Evolutionary conservation across 1,140 invertebrate species (phyloP), one percentile per base, ranked within the genome.

Genomic region (Octopus bimaculoides): DNA sequence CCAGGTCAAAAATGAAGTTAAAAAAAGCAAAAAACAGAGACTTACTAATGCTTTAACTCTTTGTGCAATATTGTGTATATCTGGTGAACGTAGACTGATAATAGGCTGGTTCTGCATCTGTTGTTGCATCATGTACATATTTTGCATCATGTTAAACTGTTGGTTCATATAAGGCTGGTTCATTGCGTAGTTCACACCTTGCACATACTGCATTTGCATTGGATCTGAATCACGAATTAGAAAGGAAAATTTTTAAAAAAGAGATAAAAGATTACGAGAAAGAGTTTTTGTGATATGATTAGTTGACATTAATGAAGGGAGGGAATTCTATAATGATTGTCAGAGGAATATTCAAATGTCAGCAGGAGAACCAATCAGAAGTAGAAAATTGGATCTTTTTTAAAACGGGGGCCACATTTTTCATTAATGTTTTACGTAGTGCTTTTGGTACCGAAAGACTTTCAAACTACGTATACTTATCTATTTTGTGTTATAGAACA

Each of bases 51-150:
- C 74, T 52, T 52, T 75, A 12, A 75, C 74, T 41, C 52, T 52
- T 17, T 75, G 74, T 41, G 52, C 74, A 41, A 75, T 75, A 75
- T 52, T 52, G 52, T 61, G 77, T 14, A 66, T n/a, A 54, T 78
- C 77, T 56, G 77, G 61, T n/a, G 20, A n/a, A 54, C 54, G 41
- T n/a, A 78, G 77, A 66, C 14, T 66, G 17, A 78, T 66, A 9
- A 52, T 20, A 10, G 12, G 54, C n/a, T 56, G n/a, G n/a, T 41
- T 56, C 77, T 61, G 54, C 26, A 61, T 17, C 41, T 61, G 77
- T 78, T 56, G 77, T 26, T 61, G 26, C 54, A 56, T 66, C n/a
- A 66, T 54, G 77, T 56, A 52, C 77, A 78, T 78, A 20, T 56
- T 41, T 10, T 66, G 54, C 17, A 61, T 61, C 17, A 61, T 61